Conservation (phyloP, 2,113 vertebrate genomes). For the Puma concolor region DNA sequence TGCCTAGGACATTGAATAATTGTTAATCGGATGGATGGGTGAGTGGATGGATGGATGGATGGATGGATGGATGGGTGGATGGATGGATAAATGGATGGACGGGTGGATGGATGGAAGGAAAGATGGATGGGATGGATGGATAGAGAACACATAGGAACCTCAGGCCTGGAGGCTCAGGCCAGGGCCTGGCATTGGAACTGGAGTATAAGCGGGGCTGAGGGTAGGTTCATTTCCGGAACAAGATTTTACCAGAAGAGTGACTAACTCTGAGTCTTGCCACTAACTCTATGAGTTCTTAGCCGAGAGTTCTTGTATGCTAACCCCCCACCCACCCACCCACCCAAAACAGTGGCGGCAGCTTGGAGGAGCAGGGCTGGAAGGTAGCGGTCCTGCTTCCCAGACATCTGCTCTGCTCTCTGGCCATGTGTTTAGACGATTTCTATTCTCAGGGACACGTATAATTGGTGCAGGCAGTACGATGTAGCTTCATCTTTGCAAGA, state of each 20-base stretch:
- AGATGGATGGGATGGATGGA: background rate
- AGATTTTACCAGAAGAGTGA: background rate
- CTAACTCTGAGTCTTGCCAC: background rate
- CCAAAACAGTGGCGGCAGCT: background rate
- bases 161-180: background rate
- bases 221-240: background rate
- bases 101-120: background rate
- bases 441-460: background rate
- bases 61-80: background rate
- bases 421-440: background rate
- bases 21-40: background rate
- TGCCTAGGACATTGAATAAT: background rate
- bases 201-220: background rate
- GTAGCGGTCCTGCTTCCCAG: background rate
- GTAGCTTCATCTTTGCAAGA: accelerated
- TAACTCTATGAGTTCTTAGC: background rate
- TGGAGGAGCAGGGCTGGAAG: background rate
- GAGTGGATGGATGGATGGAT: background rate
- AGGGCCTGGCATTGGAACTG: background rate
- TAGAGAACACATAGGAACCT: background rate
- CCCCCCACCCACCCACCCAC: too few species aligned
- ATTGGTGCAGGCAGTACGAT: background rate
- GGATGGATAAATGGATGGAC: background rate
- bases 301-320: background rate
- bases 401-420: background rate